Evolutionary conservation across 2,888 invertebrate genomes (phyloP).

Genomic region (Cryptocephalus moraei): DNA sequence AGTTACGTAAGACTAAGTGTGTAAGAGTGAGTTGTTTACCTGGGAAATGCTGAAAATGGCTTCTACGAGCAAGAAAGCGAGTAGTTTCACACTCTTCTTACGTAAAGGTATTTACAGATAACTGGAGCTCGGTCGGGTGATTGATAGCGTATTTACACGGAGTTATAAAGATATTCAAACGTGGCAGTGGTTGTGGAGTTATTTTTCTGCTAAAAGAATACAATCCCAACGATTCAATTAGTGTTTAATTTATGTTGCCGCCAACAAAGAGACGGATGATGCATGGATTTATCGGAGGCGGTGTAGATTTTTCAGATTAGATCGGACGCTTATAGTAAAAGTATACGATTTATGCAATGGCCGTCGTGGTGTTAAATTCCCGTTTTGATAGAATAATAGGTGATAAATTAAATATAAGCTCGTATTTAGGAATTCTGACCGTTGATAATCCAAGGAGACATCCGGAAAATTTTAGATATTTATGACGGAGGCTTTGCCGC

Average conservation of each 20-base stretch:
- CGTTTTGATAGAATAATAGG: no score
- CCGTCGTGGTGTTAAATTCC: no score
- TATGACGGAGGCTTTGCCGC: no score
- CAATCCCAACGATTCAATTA: conserved; percentile 8
- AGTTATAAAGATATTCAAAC: conserved; percentile 7
- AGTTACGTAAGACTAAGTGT: neutral
- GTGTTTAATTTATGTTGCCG: conserved; percentile 6
- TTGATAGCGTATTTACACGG: conserved; percentile 6
- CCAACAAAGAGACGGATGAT: conserved; percentile 2
- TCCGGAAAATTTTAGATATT: no score
- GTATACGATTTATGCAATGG: conserved; percentile 1
- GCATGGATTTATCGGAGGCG: conserved; percentile 2
- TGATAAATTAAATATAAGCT: no score
- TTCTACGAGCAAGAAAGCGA: conserved; percentile 3
- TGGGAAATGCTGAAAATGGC: conserved; percentile 8
- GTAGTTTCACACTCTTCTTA: conserved; percentile 12
- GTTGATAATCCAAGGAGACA: no score
- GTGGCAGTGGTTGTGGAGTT: conserved; percentile 6
- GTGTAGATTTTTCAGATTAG: conserved; percentile 1
- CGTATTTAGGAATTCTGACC: no score
- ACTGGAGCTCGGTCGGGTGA: conserved; percentile 9
- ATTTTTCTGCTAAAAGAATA: conserved; percentile 8
- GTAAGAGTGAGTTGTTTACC: conserved; percentile 5
- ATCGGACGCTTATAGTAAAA: neutral
- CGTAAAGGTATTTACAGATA: conserved; percentile 9